Base-by-base conservation (phyloP, 1,140 invertebrate species). In the Oedothorax gibbosus region DNA sequence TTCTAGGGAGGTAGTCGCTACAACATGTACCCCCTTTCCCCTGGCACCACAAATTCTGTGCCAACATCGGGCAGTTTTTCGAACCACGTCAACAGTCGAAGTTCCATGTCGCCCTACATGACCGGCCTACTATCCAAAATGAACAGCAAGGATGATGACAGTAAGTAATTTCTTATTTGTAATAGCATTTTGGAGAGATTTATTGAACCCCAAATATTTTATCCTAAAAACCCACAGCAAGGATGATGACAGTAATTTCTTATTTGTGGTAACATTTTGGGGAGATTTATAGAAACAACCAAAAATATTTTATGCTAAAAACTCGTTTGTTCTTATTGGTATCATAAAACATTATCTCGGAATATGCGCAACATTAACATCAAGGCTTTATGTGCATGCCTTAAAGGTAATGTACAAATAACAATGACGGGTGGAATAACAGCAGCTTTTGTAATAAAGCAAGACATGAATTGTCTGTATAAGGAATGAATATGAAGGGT, bases 21-120 rank as follows among this genome's bases (percentile, higher is more conserved):
- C 21, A 84, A 84, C 8, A 84, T 84, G 81, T 84, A 84, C 54
- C 81, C 81, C 50, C 66, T 84, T 0, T 84, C 81, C 18, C 81
- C 81, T n/a, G 81, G 81, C 35, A 84, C 81, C 0, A 82, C 57
- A 7, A 75, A 71, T 6, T 82, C 80, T 35, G 83, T 78, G 12
- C 83, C 83, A 11, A 85, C 64, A 0, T 78, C 73, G 4, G 66
- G 65, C 12, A 85, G 75, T n/a, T 85, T 78, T 49, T 93, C 92
- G 88, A 93, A 93, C 2, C 93, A 93, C 85, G 93, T 93, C 14
- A 93, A 93, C 6, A 93, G 93, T 86, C 93, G 93, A 8, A 93
- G 93, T 2, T 92, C 93, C 71, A 89, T 90, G 88, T 90, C 90
- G 10, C 89, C 90, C 20, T 89, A 93, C 90, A 60, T 93, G 91